These are phyloP conservation scores for Tenthredo livida DNA, from an alignment of 2,888 invertebrate species.

Conservation along the genomic window DNA sequence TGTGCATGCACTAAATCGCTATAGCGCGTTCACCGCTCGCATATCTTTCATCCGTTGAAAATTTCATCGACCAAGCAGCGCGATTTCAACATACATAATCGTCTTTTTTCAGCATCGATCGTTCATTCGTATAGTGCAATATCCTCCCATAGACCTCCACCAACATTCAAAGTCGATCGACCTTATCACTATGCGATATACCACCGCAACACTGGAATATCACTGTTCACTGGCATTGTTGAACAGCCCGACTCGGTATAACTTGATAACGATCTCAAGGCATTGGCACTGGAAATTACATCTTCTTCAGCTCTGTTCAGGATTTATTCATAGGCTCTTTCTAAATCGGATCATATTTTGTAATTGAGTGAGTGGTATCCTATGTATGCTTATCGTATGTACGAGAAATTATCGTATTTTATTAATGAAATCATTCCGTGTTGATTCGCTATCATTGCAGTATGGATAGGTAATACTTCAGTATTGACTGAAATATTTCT, in stretches of 20 bases:
- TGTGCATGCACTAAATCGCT: not conserved
- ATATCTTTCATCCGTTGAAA: not conserved
- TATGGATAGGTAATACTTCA: too few relatives aligned
- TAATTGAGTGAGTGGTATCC: not conserved
- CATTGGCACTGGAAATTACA: not conserved
- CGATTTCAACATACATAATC: not conserved
- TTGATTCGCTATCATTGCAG: too few relatives aligned
- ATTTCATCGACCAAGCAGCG: not conserved
- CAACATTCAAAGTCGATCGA: conserved; percentile 5
- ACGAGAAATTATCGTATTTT: too few relatives aligned
- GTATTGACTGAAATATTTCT: too few relatives aligned
- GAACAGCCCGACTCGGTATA: not conserved
- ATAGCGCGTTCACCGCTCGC: not conserved
- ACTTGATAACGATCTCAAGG: not conserved
- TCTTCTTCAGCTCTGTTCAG: not conserved
- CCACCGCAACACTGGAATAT: not conserved
- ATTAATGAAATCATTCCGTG: too few relatives aligned
- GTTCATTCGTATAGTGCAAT: not conserved
- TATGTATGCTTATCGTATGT: not conserved
- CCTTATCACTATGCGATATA: conserved; percentile 29
- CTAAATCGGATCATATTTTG: not conserved
- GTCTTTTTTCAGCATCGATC: not conserved
- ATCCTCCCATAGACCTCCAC: not conserved
- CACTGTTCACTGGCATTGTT: conserved; percentile 32
- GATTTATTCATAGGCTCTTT: not conserved